phyloP scores from a whole-genome alignment of 2,797 vertebrate species.

The Spondyliosoma cantharus region DNA sequence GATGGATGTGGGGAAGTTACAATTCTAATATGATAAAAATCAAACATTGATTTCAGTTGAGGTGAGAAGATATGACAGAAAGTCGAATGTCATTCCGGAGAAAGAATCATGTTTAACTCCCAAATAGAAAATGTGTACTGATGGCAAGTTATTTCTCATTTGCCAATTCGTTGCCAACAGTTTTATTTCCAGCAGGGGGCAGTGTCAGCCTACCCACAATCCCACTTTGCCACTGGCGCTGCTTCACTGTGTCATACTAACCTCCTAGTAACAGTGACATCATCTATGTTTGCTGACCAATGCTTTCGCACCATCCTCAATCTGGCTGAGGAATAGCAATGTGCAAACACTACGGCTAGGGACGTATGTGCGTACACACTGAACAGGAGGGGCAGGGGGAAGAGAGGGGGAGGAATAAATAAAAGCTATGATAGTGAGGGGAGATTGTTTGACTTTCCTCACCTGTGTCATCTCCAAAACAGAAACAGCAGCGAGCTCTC shows the following conservation, averaged over 20 bases:
- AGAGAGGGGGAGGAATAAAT: not conserved
- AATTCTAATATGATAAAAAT: not conserved
- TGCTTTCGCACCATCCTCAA: slow-evolving; percentile 73
- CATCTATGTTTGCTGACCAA: slow-evolving; percentile 82
- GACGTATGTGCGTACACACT: slow-evolving; percentile 33
- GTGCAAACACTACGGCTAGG: slow-evolving; percentile 48
- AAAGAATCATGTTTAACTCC: not conserved
- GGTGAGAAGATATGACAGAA: not conserved
- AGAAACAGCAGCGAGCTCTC: slow-evolving; percentile 98
- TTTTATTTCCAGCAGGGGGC: slow-evolving; percentile 74
- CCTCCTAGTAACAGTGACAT: slow-evolving; percentile 85
- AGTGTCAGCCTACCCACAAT: slow-evolving; percentile 47
- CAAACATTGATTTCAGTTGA: not conserved
- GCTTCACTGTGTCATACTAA: slow-evolving; percentile 66
- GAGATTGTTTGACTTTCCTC: slow-evolving; percentile 61
- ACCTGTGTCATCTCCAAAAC: slow-evolving; percentile 90
- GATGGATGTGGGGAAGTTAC: slow-evolving; percentile 13
- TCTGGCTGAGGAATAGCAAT: slow-evolving; percentile 73
- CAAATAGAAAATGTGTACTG: not conserved
- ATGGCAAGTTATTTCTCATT: too few relatives aligned
- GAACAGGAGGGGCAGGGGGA: not conserved
- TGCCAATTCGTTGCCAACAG: not conserved
- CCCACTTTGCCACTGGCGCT: not conserved
- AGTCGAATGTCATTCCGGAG: not conserved
- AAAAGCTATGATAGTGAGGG: slow-evolving; percentile 4